These are phyloP conservation scores for Typhlichthys eigenmanni DNA, from an alignment of 2,797 vertebrate species.

Conservation along the genomic window DNA sequence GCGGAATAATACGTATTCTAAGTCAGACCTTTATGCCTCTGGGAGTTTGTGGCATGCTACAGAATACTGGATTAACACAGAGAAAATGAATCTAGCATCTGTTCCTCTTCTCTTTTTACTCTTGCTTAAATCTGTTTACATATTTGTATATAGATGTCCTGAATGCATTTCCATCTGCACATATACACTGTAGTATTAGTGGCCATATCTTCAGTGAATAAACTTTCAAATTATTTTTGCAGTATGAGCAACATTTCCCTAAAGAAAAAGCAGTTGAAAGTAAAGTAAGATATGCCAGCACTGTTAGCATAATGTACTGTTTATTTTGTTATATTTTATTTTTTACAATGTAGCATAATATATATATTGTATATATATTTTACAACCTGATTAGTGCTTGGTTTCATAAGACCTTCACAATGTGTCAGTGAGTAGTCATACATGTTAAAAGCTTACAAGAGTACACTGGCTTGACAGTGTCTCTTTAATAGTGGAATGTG, in stretches of 20 bases:
- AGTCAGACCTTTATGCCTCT: slow-evolving; percentile 57
- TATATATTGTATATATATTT: no score
- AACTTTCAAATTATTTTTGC: slow-evolving; percentile 4
- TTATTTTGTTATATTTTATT: no score
- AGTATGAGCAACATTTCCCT: not conserved
- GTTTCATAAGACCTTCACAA: no score
- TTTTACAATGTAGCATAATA: no score
- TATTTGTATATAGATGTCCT: slow-evolving; percentile 44
- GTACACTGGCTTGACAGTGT: no score
- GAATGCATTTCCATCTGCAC: slow-evolving; percentile 58
- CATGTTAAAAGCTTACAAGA: no score
- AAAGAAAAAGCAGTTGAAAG: no score
- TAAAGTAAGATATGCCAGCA: no score
- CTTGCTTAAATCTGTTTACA: slow-evolving; percentile 50
- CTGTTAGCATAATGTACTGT: no score
- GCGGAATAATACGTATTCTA: slow-evolving; percentile 74
- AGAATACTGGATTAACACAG: slow-evolving; percentile 65
- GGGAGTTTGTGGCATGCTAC: slow-evolving; percentile 53
- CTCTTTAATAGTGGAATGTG: no score
- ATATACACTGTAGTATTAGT: slow-evolving; percentile 10
- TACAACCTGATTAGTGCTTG: no score
- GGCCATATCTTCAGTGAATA: slow-evolving; percentile 20
- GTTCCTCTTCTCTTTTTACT: slow-evolving; percentile 60
- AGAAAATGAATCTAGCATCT: slow-evolving; percentile 74
- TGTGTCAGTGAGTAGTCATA: no score